These are phyloP conservation scores for Aradophagus sp. DNA, from an alignment of 1,140 invertebrate genomes.

Conservation along the genomic window DNA sequence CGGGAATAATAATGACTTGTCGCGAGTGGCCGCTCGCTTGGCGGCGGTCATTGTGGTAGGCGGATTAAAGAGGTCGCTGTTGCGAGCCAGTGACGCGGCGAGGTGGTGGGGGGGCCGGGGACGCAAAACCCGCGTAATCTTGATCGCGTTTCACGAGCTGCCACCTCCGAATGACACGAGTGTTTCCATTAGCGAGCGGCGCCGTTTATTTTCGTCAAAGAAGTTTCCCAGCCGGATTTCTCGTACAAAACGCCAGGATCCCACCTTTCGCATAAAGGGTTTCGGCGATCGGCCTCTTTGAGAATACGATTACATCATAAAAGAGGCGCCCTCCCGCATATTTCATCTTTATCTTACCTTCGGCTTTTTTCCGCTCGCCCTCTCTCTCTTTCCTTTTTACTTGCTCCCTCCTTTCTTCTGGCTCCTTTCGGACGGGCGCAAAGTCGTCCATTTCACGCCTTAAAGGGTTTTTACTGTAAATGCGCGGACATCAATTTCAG, in stretches of 20 bases:
- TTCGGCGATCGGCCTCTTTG: constrained; percentile 25
- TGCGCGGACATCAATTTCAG: constrained; percentile 21
- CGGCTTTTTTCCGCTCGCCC: no score
- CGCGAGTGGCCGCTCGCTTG: no score
- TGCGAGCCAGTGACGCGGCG: not conserved
- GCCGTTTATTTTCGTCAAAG: constrained; percentile 62
- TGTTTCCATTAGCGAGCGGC: constrained; percentile 66
- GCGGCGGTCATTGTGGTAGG: constrained; percentile 47
- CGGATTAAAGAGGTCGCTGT: constrained; percentile 54
- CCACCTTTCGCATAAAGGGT: constrained; percentile 36
- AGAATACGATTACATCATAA: constrained; percentile 49
- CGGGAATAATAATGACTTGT: no score
- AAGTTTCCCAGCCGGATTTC: constrained; percentile 38
- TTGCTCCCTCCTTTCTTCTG: no score
- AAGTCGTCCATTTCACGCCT: constrained; percentile 40
- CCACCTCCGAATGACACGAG: constrained; percentile 67
- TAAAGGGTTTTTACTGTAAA: constrained; percentile 45
- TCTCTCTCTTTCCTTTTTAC: no score
- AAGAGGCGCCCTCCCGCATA: constrained; percentile 33
- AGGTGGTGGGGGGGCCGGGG: constrained; percentile 24
- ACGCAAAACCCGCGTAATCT: constrained; percentile 54
- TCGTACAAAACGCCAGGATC: constrained; percentile 42
- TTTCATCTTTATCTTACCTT: no score
- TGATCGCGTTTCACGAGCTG: constrained; percentile 72
- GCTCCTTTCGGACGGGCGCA: constrained; percentile 6